These are phyloP conservation scores for Alosa alosa DNA, from an alignment of 2,113 vertebrate species.

Conservation along the genomic window DNA sequence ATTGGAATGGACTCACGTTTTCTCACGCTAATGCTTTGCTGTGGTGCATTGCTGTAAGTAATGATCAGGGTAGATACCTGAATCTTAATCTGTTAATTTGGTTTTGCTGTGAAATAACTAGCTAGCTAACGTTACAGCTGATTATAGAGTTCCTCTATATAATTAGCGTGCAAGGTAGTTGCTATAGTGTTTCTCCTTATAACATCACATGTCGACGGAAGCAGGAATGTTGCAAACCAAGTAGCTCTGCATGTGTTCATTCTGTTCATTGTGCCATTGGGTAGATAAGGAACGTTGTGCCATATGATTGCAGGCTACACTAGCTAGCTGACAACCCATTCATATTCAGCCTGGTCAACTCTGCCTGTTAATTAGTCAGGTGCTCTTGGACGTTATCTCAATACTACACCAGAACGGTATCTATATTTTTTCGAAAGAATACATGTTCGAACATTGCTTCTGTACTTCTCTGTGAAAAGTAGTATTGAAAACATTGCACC, in stretches of 20 bases:
- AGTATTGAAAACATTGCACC: too few relatives aligned
- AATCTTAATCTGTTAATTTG: neutral
- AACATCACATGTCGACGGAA: neutral
- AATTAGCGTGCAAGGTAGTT: neutral
- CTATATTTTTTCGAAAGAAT: too few relatives aligned
- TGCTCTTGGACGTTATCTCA: neutral
- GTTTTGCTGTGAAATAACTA: neutral
- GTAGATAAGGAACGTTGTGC: neutral
- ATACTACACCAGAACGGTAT: neutral
- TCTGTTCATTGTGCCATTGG: neutral
- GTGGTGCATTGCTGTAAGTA: neutral
- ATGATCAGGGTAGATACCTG: neutral
- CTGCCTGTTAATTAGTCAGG: slow-evolving; percentile 4
- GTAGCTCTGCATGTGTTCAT: neutral
- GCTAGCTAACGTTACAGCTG: neutral
- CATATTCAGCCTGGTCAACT: neutral
- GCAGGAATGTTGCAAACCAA: neutral
- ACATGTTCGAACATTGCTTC: too few relatives aligned
- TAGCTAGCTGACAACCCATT: neutral
- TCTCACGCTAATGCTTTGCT: neutral
- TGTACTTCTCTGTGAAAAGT: too few relatives aligned
- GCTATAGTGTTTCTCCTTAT: neutral
- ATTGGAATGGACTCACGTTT: neutral
- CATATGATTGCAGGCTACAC: neutral
- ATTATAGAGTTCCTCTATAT: neutral